Conservation (phyloP, 2,888 invertebrate genomes). For the Nephrotoma guestfalica region DNA sequence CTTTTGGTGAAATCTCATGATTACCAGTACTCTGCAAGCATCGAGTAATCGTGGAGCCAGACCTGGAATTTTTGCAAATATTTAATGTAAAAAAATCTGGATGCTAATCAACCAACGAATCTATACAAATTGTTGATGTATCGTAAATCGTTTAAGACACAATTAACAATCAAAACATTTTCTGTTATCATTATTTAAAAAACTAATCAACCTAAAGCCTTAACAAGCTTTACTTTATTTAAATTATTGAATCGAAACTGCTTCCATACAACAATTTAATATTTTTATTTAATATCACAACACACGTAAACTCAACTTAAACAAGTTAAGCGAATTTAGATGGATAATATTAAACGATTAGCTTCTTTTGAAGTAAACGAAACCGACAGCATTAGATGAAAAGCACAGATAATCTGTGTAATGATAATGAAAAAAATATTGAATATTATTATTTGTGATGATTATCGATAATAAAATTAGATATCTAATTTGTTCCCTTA, state of each 20-base stretch:
- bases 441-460: neutral
- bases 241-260: neutral
- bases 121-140: neutral
- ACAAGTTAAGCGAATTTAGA: neutral
- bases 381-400: neutral
- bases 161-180: neutral
- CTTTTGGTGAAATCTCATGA: too few relatives aligned
- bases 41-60: too few relatives aligned
- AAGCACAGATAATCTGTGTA: neutral
- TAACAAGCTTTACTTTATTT: neutral
- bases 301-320: neutral
- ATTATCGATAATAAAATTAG: neutral
- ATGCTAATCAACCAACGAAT: neutral
- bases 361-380: neutral
- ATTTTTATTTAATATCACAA: neutral
- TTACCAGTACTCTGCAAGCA: too few relatives aligned
- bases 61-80: too few relatives aligned
- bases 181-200: neutral
- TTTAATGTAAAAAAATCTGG: neutral
- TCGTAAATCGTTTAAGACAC: neutral
- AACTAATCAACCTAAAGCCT: neutral
- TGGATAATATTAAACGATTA: neutral
- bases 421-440: neutral
- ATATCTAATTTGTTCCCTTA: neutral
- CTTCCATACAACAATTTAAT: neutral